Conservation (phyloP, 2,888 invertebrate genomes). For the Ceraclea dissimilis region DNA sequence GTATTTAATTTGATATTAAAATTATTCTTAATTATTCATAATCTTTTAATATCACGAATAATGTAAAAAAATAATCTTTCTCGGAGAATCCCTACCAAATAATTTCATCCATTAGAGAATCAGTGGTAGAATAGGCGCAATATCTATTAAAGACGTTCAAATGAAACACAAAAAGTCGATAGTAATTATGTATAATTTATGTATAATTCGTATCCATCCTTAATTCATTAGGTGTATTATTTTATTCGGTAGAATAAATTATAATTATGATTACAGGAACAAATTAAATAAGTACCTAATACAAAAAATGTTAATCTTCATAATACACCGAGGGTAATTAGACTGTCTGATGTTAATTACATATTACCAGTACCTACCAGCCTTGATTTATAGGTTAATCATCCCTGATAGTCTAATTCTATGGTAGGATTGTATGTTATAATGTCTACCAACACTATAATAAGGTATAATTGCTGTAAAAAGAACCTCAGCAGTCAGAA, state of each 20-base stretch:
- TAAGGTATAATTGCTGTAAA: too few species aligned
- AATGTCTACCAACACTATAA: too few species aligned
- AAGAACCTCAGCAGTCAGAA: too few species aligned
- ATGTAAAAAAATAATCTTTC: too few species aligned
- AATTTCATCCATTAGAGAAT: too few species aligned
- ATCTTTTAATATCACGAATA: too few species aligned
- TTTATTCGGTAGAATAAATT: not conserved
- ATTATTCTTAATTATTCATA: too few species aligned
- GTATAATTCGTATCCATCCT: not conserved
- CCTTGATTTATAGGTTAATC: not conserved
- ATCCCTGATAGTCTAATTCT: not conserved
- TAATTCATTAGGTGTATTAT: not conserved
- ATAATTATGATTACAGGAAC: slow-evolving; percentile 1
- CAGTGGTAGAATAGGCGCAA: too few species aligned
- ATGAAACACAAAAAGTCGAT: not conserved
- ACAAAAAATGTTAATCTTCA: not conserved
- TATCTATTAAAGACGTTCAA: too few species aligned
- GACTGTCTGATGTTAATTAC: not conserved
- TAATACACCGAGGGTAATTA: not conserved
- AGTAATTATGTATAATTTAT: slow-evolving; percentile 2
- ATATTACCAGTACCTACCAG: not conserved
- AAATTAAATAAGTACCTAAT: not conserved
- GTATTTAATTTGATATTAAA: too few species aligned
- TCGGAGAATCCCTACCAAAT: too few species aligned
- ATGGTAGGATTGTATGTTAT: too few species aligned